A percentile compares a stretch with the other conserved stretches of the same genome.
Conservation (phyloP, 2,888 invertebrate genomes). For the Siphlonurus alternatus region DNA sequence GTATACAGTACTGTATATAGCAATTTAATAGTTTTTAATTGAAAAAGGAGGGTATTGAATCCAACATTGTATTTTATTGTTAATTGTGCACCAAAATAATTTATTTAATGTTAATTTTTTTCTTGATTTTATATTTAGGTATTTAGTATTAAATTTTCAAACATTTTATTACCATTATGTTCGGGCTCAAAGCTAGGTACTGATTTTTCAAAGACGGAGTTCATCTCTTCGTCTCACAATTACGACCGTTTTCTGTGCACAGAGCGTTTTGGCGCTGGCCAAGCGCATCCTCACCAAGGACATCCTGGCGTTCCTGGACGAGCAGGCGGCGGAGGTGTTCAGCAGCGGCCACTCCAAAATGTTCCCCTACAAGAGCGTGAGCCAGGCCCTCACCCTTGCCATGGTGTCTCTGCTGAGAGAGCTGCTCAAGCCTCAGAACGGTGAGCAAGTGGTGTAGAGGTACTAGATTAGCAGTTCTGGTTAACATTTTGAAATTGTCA, state of each 20-base stretch:
- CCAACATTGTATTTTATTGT: no score
- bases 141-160: neutral
- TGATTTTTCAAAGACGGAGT: neutral
- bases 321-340: constrained; percentile 65
- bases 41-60: no score
- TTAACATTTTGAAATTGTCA: no score
- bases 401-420: constrained; percentile 84
- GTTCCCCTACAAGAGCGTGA: constrained; percentile 87
- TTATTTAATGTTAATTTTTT: no score
- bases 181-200: neutral
- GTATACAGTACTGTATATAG: no score
- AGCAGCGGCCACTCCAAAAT: constrained; percentile 42
- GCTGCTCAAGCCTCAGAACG: constrained; percentile 70
- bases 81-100: no score
- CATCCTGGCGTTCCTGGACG: constrained; percentile 61
- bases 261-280: constrained; percentile 59
- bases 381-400: constrained; percentile 85
- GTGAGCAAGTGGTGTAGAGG: constrained; percentile 18
- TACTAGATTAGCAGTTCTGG: neutral
- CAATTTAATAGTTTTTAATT: no score
- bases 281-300: constrained; percentile 79
- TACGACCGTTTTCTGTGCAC: constrained; percentile 18
- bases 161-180: neutral
- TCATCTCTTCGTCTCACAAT: neutral
- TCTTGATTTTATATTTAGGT: no score